Percentiles rank a stretch among this genome's conserved stretches.
Evolutionary conservation across 2,888 invertebrate genomes (phyloP).

Genomic region (Cacoxenus indagator): DNA sequence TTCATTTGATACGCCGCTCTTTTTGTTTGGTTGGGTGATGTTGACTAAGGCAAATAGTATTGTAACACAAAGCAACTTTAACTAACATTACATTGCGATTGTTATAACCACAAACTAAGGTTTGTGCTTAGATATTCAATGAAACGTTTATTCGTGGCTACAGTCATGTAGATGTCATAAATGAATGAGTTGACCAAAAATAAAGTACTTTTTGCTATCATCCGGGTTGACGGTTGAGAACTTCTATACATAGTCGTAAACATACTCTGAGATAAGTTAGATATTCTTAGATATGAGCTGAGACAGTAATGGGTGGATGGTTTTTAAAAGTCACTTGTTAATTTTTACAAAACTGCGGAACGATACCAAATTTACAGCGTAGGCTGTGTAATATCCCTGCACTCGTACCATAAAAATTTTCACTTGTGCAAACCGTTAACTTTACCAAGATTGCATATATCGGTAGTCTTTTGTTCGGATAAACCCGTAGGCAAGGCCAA

Average conservation of each 20-base stretch:
- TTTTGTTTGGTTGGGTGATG: not conserved
- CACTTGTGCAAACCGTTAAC: constrained; percentile 76
- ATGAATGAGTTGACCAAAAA: constrained; percentile 75
- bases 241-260: constrained; percentile 72
- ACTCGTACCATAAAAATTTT: constrained; percentile 81
- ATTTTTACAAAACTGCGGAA: constrained; percentile 73
- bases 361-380: constrained; percentile 79
- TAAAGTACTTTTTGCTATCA: constrained; percentile 76
- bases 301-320: constrained; percentile 85
- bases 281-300: constrained; percentile 76
- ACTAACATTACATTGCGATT: too few species aligned
- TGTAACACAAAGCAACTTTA: too few species aligned
- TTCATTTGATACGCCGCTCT: not conserved
- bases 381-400: constrained; percentile 80
- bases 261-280: not conserved
- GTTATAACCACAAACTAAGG: too few species aligned
- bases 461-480: not conserved
- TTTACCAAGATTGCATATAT: constrained; percentile 68
- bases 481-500: not conserved
- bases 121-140: constrained; percentile 73
- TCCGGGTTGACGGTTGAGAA: constrained; percentile 74
- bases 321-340: constrained; percentile 77
- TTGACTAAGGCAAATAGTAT: not conserved
- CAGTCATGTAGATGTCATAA: constrained; percentile 77
- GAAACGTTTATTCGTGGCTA: constrained; percentile 76